Base-by-base conservation (phyloP, 2,113 vertebrate genomes). In the Syngnathus floridae region DNA sequence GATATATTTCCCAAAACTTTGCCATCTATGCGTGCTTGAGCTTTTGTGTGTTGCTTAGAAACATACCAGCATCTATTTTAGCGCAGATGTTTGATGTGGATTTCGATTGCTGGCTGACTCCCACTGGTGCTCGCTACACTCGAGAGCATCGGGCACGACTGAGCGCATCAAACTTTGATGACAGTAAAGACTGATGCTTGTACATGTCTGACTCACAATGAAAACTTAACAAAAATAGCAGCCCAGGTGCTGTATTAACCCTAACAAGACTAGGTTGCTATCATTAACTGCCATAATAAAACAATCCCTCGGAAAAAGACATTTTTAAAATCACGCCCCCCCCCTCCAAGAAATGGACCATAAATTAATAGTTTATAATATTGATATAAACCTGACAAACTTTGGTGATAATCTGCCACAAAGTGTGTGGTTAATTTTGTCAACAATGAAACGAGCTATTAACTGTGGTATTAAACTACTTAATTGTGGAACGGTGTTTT, bases 41-140 rank as follows among this genome's bases (percentile, higher is more conserved):
- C 64, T 66, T 75, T 69, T 76, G 70, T 76, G 80, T 77, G 80
- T 85, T 85, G 79, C 86, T 84, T 84, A 80, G 87, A 81, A 86
- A 85, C 84, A 71, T 79, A 51, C 48, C 51, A 57, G 75, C 60
- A 74, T 64, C 66, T 82, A 70, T 75, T 77, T 80, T 60, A 77
- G 75, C 55, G 21, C 58, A 70, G 58, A 79, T 62, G 70, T 75
- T 80, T 78, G 74, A 86, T 8, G 71, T 74, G n/a, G 59, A 83
- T 73, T 63, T 70, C 67, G 37, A 77, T 81, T 81, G 65, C 63
- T 79, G 62, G 66, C 71, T 45, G 60, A 80, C 81, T 83, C 82
- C 82, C 71, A 86, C 77, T 79, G 73, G 61, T 55, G 77, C 62
- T 75, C 70, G 37, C 59, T 77, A 60, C 66, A 76, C 75, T 76